Evolutionary conservation across 64 coral and sea anemone species (phyloP).

Genomic region (Platygyra sinensis): DNA sequence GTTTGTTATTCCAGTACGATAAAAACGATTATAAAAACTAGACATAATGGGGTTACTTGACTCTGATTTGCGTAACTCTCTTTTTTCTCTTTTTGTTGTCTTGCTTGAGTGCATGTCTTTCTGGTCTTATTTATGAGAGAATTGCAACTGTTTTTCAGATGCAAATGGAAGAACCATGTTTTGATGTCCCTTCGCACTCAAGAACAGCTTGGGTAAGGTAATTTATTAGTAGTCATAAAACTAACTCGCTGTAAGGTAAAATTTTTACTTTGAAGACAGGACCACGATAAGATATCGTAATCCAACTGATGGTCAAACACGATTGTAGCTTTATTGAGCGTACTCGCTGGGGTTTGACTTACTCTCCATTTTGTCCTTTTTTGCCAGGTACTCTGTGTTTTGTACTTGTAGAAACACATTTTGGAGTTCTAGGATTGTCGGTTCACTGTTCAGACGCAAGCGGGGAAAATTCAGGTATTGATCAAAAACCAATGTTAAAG

Average conservation of each 20-base stretch:
- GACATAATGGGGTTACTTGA: too few species aligned
- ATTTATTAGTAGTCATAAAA: not conserved
- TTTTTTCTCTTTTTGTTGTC: not conserved
- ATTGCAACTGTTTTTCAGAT: constrained; percentile 32
- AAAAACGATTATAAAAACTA: too few species aligned
- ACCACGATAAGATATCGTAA: too few species aligned
- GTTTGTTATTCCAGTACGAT: not conserved
- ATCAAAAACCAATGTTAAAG: not conserved
- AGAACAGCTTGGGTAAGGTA: constrained; percentile 82
- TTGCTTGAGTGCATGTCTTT: not conserved
- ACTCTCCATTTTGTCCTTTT: not conserved
- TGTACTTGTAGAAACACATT: constrained; percentile 91
- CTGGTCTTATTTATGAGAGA: too few species aligned
- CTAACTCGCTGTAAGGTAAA: not conserved
- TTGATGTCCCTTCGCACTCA: constrained; percentile 80
- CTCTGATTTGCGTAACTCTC: not conserved
- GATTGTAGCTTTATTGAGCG: not conserved
- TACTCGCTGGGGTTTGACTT: too few species aligned
- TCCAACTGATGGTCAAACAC: too few species aligned
- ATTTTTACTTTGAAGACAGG: not conserved
- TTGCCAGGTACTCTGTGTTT: constrained; percentile 85
- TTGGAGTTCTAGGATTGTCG: constrained; percentile 93
- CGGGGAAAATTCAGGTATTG: constrained; percentile 90
- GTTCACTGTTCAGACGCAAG: constrained; percentile 92
- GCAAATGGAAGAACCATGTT: constrained; percentile 91